Percentiles rank a stretch among this genome's conserved stretches.
Conservation (phyloP, 2,113 vertebrate species). For the Clarias batrachus region DNA sequence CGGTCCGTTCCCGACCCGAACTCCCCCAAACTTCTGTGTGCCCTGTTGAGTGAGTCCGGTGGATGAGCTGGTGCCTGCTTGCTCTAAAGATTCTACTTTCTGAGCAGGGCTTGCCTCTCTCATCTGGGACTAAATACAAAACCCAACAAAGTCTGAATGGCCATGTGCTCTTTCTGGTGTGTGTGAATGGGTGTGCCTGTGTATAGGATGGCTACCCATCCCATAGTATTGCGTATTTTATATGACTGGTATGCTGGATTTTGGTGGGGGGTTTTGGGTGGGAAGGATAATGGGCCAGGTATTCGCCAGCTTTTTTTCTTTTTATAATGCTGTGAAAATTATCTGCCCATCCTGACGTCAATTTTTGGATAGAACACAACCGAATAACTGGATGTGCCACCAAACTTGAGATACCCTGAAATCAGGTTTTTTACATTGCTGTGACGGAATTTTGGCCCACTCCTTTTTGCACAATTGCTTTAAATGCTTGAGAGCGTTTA, state of each 20-base stretch:
- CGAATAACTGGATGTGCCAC: neutral
- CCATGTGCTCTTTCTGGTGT: conserved; percentile 46
- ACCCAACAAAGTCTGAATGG: conserved; percentile 77
- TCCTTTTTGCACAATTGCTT: neutral
- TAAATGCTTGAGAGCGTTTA: neutral
- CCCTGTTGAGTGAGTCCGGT: conserved; percentile 85
- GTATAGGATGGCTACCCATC: neutral
- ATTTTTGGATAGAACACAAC: neutral
- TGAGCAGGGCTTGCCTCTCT: conserved; percentile 75
- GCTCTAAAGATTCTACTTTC: conserved; percentile 78
- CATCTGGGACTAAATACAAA: conserved; percentile 81
- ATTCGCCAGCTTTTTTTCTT: neutral
- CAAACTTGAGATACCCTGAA: neutral
- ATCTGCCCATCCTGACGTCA: neutral
- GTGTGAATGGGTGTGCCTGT: conserved; percentile 5
- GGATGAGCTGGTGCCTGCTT: conserved; percentile 79
- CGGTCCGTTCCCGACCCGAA: conserved; percentile 96
- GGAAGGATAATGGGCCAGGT: no score
- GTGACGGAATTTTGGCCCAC: neutral
- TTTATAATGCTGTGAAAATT: neutral
- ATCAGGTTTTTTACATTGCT: neutral
- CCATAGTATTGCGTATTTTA: neutral
- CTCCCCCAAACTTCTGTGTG: conserved; percentile 96
- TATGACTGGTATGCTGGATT: neutral
- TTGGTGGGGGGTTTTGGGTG: neutral